These are phyloP conservation scores for Diplodus puntazzo DNA, from an alignment of 2,797 vertebrate genomes.

Conservation along the genomic window DNA sequence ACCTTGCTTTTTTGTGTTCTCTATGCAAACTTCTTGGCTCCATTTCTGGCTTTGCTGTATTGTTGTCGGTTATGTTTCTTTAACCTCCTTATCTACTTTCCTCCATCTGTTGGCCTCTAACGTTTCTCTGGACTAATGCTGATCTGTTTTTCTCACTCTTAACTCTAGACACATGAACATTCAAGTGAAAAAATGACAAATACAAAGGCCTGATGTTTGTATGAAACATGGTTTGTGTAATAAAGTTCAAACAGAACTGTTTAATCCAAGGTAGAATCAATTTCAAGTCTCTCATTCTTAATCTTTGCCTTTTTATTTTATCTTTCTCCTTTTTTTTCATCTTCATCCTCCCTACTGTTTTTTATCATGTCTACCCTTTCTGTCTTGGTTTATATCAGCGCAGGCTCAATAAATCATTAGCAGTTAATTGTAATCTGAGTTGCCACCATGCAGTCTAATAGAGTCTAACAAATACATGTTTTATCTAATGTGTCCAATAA, in stretches of 20 bases:
- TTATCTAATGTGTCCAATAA: conserved; percentile 2
- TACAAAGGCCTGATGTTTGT: neutral
- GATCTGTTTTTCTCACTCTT: neutral
- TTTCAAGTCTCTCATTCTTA: conserved; percentile 8
- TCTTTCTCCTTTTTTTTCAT: conserved; percentile 14
- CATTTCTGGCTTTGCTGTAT: neutral
- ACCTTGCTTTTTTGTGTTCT: neutral
- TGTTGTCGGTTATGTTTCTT: conserved; percentile 17
- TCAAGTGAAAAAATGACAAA: neutral
- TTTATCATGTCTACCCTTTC: neutral
- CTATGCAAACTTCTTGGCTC: neutral
- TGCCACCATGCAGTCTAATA: neutral
- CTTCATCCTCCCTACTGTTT: neutral
- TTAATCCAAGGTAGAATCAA: neutral
- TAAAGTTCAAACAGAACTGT: neutral
- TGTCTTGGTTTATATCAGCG: neutral
- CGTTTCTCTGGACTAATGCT: neutral
- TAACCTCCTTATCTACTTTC: conserved; percentile 39
- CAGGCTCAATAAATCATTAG: neutral
- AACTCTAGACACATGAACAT: neutral
- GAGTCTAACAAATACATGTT: neutral
- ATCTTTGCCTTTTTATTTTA: conserved; percentile 8
- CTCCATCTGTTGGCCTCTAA: conserved; percentile 16
- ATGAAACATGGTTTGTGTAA: neutral
- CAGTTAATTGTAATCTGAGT: neutral